Base-by-base conservation (phyloP, 2,113 vertebrate species). In the Etia nguti region DNA sequence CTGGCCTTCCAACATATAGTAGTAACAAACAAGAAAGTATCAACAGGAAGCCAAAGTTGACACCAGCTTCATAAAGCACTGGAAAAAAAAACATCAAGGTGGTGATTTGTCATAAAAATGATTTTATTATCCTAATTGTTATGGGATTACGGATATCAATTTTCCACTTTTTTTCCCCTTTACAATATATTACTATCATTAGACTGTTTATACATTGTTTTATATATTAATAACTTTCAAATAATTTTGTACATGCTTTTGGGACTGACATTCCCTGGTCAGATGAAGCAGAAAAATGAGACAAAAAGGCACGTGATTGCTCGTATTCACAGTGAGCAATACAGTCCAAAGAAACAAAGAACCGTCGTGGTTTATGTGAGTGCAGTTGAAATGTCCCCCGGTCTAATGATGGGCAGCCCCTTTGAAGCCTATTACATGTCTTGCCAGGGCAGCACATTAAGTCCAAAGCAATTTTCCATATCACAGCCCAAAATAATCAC, bases 241-340 rank as follows among this genome's bases (percentile, higher is more conserved):
- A 94, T 88, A 86, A 94, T 86, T 94, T 94, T 96, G 86, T 95
- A 96, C 96, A 96, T 96, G 96, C 96, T 95, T 95, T 80, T 65
- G 92, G 95, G 92, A 91, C 80, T 90, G 81, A 95, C 94, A 93
- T 95, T 96, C 94, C 93, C 96, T 80, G 91, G 94, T 96, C 95
- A 94, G 92, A 94, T 87, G 92, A 87, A 93, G 93, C 90, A 88
- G 88, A 93, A 95, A 82, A 57, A 92, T 34, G 81, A 85, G 54
- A 6, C 87, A 94, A 91, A 96, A 96, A 96, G 96, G 96, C 96
- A 96, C 96, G 93, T 87, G 92, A 95, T 95, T 93, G 93, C 94
- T 95, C 93, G 81, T 73, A 57, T 92, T 62, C 85, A 77, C 90
- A 81, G 93, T 80, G 93, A 96, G 95, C 94, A 92, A 94, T 89